Base-by-base conservation (phyloP, 2,113 vertebrate species). In the Megaceryle maxima region DNA sequence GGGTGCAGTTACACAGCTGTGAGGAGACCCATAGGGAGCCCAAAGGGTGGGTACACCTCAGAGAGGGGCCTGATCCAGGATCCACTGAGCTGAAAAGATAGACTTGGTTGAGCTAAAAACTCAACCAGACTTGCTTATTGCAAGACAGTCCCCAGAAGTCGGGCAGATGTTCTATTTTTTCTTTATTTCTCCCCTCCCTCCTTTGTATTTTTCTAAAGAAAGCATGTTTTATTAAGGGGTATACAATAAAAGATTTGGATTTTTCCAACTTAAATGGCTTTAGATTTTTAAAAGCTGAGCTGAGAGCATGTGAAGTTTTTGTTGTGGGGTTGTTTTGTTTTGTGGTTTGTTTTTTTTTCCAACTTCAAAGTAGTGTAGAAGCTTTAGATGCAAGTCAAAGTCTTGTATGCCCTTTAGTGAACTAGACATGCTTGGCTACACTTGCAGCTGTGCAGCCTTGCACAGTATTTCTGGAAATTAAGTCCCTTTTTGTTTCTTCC, bases 361-460 rank as follows among this genome's bases (percentile, higher is more conserved):
- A 28, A 66, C 87, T 94, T 91, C 88, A 93, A 87, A 94, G 91
- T 24, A 37, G 22, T 72, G 88, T 37, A 70, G 72, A 90, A 83
- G 44, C 25, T 37, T 82, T 48, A 90, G 79, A 83, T 88, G 76
- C 83, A 86, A 93, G 79, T 90, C 87, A 50, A 83, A 81, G 76
- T n/a, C 41, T 81, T 25, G 5, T 16, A 5, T 78, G 90, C 29
- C 64, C 77, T 77, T 90, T 62, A 46, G 85, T 83, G 60, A 93
- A 75, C 78, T 12, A 11, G 63, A 46, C 33, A 50, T 0, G 9
- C 72, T 86, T 94, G 90, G 75, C 68, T 84, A 57, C 26, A 2
- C 84, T 94, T 74, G 68, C 67, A 92, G 75, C 92, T 94, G 79
- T 13, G 18, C 64, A 81, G 92, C 43, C n/a, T 93, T 75, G 51